phyloP scores from a whole-genome alignment of 92 coral and sea anemone species.

The Zoanthus sociatus region DNA sequence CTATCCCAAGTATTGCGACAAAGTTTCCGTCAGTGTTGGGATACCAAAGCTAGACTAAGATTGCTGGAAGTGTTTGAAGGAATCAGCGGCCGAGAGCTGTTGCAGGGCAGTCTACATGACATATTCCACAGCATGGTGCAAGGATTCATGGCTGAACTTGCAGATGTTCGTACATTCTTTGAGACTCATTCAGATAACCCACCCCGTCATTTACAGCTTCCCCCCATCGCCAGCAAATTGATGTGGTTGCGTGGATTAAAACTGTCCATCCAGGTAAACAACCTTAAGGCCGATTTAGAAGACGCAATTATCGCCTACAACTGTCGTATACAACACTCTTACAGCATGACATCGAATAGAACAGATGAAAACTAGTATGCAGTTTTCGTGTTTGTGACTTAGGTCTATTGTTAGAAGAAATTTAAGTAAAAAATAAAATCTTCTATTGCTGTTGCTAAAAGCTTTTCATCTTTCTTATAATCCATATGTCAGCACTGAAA shows the following conservation, averaged over 20 bases:
- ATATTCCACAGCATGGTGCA: slow-evolving; percentile 82
- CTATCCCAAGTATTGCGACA: slow-evolving; percentile 95
- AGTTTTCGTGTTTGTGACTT: too few relatives aligned
- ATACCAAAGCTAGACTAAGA: slow-evolving; percentile 94
- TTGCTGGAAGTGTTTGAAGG: slow-evolving; percentile 98
- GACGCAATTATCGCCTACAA: too few relatives aligned
- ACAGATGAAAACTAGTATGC: too few relatives aligned
- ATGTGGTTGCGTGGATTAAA: slow-evolving; percentile 96
- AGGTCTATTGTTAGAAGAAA: too few relatives aligned
- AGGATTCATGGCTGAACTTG: slow-evolving; percentile 83
- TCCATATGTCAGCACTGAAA: too few relatives aligned
- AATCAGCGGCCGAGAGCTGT: slow-evolving; percentile 96
- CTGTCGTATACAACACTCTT: too few relatives aligned
- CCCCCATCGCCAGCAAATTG: slow-evolving; percentile 94
- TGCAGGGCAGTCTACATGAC: slow-evolving; percentile 80
- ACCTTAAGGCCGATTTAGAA: too few relatives aligned
- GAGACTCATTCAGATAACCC: slow-evolving; percentile 80
- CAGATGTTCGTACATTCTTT: slow-evolving; percentile 71
- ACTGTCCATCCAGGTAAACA: slow-evolving; percentile 84
- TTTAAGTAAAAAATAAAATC: too few relatives aligned
- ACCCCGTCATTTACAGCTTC: slow-evolving; percentile 93
- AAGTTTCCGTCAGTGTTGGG: slow-evolving; percentile 99
- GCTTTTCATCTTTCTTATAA: too few relatives aligned
- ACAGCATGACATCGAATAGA: too few relatives aligned
- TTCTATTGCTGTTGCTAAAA: too few relatives aligned